A percentile compares a stretch with the other conserved stretches of the same genome.
These are phyloP conservation scores for Lasioglossum pauxillum DNA, from an alignment of 2,888 invertebrate species.

Conservation along the genomic window DNA sequence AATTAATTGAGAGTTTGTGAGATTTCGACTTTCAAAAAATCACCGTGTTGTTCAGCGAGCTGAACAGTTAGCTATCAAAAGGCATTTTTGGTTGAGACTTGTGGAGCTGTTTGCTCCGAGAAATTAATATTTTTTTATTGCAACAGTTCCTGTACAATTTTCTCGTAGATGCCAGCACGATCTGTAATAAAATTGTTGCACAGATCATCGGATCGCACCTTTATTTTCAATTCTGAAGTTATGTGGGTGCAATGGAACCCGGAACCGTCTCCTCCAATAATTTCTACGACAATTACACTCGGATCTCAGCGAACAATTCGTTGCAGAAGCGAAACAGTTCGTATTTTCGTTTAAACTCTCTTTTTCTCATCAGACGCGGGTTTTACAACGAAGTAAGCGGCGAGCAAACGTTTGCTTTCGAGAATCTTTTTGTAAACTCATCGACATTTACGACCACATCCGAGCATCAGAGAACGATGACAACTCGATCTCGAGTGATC, in stretches of 20 bases:
- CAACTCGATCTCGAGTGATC: conserved; percentile 17
- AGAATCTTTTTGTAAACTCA: background rate
- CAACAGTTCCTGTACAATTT: background rate
- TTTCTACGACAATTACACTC: background rate
- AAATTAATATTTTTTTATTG: background rate
- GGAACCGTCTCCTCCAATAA: background rate
- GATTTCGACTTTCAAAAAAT: background rate
- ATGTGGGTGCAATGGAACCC: background rate
- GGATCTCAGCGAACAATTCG: background rate
- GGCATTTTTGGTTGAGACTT: background rate
- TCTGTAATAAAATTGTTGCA: conserved; percentile 57
- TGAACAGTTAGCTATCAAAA: too few relatives aligned
- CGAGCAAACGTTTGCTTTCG: background rate
- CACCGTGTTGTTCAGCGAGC: background rate
- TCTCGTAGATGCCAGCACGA: conserved; percentile 6
- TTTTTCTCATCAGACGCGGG: background rate
- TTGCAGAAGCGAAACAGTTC: background rate
- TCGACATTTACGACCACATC: background rate
- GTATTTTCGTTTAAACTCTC: background rate
- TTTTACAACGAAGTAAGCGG: background rate
- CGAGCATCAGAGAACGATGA: background rate
- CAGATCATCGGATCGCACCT: conserved; percentile 32
- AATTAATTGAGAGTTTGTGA: background rate
- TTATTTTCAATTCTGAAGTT: background rate
- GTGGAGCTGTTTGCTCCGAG: background rate